Base-by-base conservation (phyloP, 2,797 vertebrate species). In the Pangasius djambal region DNA sequence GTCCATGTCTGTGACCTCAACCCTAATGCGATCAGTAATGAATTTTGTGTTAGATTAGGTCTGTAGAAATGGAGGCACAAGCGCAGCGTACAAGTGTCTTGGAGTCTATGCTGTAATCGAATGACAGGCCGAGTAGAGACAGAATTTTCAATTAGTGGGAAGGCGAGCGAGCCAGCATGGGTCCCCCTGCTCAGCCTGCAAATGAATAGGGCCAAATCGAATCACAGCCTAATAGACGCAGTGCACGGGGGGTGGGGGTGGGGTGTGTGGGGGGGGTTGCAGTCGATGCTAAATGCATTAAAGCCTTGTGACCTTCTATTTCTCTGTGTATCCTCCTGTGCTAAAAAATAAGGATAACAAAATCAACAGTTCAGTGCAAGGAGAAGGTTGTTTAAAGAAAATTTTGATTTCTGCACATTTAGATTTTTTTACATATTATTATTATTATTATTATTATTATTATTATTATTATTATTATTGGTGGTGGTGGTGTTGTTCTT, bases 141-240 rank as follows among this genome's bases (percentile, higher is more conserved):
- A 97, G 96, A 96, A 97, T 96, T 87, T 87, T 79, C 97, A 97
- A 97, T 97, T 97, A 97, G 97, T 96, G 87, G 55, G 74, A 79
- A 87, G 83, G 95, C 93, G 90, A 97, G 95, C 89, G 95, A 97
- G 95, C 96, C 96, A 96, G 96, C 96, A 96, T 96, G 95, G 89
- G 88, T 95, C 96, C 96, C 96, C 94, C 96, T 97, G 96, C 96
- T 96, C 95, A 96, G 97, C 96, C 96, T 97, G 95, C 97, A 98
- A 98, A 98, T 98, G 97, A 97, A 97, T 97, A 97, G 96, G 95
- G 95, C 96, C 94, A 98, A 98, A 98, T 98, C 96, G 95, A 97
- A 98, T 98, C 96, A 98, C 93, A 93, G 94, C 95, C 95, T 97
- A 97, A 97, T 97, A 97, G 97, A 97, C 96, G 96, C 95, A 93